Percentiles rank a stretch among this genome's conserved stretches.
Evolutionary conservation across 2,113 vertebrate species (phyloP).

Genomic region (Phyllostomus discolor): DNA sequence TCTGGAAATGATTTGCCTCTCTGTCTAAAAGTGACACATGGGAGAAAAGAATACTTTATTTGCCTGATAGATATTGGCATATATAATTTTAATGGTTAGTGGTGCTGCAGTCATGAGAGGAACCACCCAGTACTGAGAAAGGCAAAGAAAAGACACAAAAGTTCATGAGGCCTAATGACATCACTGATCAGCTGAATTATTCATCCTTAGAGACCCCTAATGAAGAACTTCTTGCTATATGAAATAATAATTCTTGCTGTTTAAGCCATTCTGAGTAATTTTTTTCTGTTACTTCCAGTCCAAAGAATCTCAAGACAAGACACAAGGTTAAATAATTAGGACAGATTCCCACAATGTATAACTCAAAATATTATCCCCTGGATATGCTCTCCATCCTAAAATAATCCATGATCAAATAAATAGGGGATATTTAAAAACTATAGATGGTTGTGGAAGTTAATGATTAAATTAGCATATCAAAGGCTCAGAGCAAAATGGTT

Average conservation of each 20-base stretch:
- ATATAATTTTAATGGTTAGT: background rate
- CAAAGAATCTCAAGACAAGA: conserved; percentile 20
- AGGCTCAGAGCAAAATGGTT: conserved; percentile 13
- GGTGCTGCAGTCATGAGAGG: background rate
- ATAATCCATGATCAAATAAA: conserved; percentile 45
- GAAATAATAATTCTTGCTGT: conserved; percentile 9
- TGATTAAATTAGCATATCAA: conserved; percentile 41
- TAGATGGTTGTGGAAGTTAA: conserved; percentile 5
- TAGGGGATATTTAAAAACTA: conserved; percentile 23
- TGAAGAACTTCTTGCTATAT: background rate
- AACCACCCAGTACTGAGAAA: background rate
- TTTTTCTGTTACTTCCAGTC: conserved; percentile 1
- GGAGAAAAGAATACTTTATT: background rate
- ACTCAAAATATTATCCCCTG: conserved; percentile 10
- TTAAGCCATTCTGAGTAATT: background rate
- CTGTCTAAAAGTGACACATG: background rate
- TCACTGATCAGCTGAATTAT: background rate
- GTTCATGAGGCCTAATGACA: background rate
- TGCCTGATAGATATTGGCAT: background rate
- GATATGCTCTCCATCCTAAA: background rate
- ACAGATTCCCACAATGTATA: background rate
- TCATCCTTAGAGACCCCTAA: background rate
- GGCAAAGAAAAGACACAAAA: background rate
- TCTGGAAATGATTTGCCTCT: background rate
- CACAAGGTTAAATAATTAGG: conserved; percentile 7